Evolutionary conservation across 1,140 invertebrate species (phyloP).

Genomic region (Euura lappo): DNA sequence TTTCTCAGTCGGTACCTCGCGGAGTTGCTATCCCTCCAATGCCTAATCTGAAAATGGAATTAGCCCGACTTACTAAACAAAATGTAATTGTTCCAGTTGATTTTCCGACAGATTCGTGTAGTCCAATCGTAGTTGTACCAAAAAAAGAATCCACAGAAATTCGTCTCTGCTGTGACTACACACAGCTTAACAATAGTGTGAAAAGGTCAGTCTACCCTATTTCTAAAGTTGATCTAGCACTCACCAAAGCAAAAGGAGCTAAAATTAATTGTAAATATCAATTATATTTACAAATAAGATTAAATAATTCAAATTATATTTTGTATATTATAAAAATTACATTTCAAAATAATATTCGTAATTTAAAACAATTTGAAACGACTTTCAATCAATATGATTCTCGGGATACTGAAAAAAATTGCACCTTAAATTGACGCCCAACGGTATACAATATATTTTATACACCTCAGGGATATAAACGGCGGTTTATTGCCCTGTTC

Average conservation of each 20-base stretch:
- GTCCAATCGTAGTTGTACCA: slow-evolving; percentile 49
- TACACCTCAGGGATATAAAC: too few species aligned
- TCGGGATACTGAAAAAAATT: too few species aligned
- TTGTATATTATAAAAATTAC: too few species aligned
- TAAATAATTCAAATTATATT: too few species aligned
- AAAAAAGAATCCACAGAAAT: slow-evolving; percentile 40
- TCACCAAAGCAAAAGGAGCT: slow-evolving; percentile 26
- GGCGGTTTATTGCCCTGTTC: too few species aligned
- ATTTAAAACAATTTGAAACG: too few species aligned
- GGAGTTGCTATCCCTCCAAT: not conserved
- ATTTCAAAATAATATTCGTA: too few species aligned
- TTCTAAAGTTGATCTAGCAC: slow-evolving; percentile 31
- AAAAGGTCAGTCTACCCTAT: slow-evolving; percentile 36
- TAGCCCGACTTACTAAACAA: slow-evolving; percentile 17
- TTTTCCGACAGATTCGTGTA: slow-evolving; percentile 47
- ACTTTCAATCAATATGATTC: too few species aligned
- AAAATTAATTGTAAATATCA: slow-evolving; percentile 29
- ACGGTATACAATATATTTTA: too few species aligned
- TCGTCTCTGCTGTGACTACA: slow-evolving; percentile 53
- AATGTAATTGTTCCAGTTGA: slow-evolving; percentile 39
- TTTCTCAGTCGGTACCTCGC: too few species aligned
- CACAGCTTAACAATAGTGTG: slow-evolving; percentile 38
- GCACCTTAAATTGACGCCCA: too few species aligned
- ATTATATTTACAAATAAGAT: too few species aligned
- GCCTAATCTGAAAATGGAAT: slow-evolving; percentile 21